Percentiles rank a stretch among this genome's conserved stretches.
phyloP scores from a whole-genome alignment of 2,888 invertebrate genomes.

The Eilema sororculum region DNA sequence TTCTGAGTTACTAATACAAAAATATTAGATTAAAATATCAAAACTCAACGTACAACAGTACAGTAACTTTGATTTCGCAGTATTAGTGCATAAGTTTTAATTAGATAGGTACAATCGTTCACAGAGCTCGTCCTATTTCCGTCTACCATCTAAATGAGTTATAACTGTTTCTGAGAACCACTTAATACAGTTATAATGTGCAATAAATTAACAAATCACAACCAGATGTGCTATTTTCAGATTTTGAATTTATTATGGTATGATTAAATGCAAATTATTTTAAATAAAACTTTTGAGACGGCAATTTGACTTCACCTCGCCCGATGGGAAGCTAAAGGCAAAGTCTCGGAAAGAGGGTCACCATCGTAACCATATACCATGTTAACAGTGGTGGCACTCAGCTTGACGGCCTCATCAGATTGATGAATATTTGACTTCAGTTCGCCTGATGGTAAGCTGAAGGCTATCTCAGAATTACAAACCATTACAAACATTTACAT shows the following conservation, averaged over 20 bases:
- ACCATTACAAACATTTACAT: too few species aligned
- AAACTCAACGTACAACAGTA: slow-evolving; percentile 23
- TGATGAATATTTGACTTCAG: too few species aligned
- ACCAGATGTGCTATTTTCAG: slow-evolving; percentile 37
- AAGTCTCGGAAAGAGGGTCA: too few species aligned
- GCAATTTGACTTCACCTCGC: too few species aligned
- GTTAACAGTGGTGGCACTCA: too few species aligned
- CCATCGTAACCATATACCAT: too few species aligned
- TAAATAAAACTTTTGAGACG: too few species aligned
- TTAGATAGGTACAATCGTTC: slow-evolving; percentile 62
- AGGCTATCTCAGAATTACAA: too few species aligned
- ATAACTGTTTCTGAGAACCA: slow-evolving; percentile 64
- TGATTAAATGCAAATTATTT: neutral
- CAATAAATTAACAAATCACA: slow-evolving; percentile 52
- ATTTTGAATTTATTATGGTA: slow-evolving; percentile 22
- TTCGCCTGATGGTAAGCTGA: too few species aligned
- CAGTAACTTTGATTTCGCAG: slow-evolving; percentile 2
- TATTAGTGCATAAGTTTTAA: slow-evolving; percentile 52
- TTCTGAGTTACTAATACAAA: too few species aligned
- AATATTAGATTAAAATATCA: neutral
- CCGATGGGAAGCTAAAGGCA: too few species aligned
- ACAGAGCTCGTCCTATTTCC: slow-evolving; percentile 53
- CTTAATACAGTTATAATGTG: slow-evolving; percentile 48
- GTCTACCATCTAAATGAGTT: slow-evolving; percentile 67
- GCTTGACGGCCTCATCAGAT: too few species aligned